Base-by-base conservation (phyloP, 2,888 invertebrate genomes). In the Leucoptera coffeella region DNA sequence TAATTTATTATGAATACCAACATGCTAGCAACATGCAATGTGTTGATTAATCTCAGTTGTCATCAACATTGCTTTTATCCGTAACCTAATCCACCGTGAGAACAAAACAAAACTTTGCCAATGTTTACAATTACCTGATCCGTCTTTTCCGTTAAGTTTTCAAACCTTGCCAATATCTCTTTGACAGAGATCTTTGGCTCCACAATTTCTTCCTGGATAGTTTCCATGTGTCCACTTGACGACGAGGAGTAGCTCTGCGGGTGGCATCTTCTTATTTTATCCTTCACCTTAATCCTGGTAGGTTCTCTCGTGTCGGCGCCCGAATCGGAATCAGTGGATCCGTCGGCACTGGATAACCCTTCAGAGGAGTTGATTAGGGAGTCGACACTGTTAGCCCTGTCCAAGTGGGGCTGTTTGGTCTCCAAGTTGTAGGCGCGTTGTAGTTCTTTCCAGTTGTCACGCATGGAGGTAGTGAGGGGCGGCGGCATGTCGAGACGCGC, bases 131-230 rank as follows among this genome's bases (percentile, higher is more conserved):
- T 24, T 12, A 34, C 29, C 29, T 29, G 31, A 2, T 15, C 17
- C 11, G 38, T 31, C 41, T 69, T 73, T 40, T 71, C 65, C 32
- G 56, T 75, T 38, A 82, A 69, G 45, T 80, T 80, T 57, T 87
- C 88, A 57, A 88, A 88, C 35, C 87, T 73, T 28, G 85, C 85
- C 40, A 87, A 69, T 38, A 88, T 87, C 47, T 85, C 87, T 48
- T 83, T 82, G 35, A 87, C 87, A 35, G 87, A 86, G 42, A 87
- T 77, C 62, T 88, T 87, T n/a, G 80, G 81, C 48, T 87, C 86
- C 23, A 65, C 69, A 17, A 77, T 76, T 43, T 87, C 87, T 52
- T 87, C 87, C 30, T 83, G 76, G 35, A 87, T 87, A 26, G 87
- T 87, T 55, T 85, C 86, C 86, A 87, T 86, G 50, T 77, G 78